Base-by-base conservation (phyloP, 2,113 vertebrate genomes). In the Paracanthobrama guichenoti region DNA sequence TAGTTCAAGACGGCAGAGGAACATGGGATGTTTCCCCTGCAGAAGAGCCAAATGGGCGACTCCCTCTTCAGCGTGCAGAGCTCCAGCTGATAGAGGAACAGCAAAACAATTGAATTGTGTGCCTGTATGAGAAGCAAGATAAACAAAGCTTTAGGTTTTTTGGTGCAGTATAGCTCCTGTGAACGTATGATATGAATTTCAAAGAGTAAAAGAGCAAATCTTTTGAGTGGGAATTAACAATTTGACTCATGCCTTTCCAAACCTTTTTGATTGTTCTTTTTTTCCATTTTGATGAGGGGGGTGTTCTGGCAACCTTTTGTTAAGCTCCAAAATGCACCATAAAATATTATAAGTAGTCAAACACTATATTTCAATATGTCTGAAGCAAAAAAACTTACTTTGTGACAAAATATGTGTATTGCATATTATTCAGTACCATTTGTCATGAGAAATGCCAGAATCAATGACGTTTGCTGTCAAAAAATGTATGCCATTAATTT, bases 1-100 rank as follows among this genome's bases (percentile, higher is more conserved):
- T 88, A 87, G 84, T 88, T 89, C 72, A 85, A 73, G 35, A 83
- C 42, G 55, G 66, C 77, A n/a, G 84, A 71, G 75, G 69, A 59
- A 50, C 28, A 59, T 80, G 69, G 50, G 73, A 80, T 55, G 50
- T 79, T 84, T 69, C 80, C 80, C 71, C 71, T 59, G 55, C 50
- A 72, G 83, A 28, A 48, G 18, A 79, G 44, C 79, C 79, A 81
- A 81, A 55, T 4, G 3, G 66, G 79, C 20, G 9, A 81, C 79
- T 81, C 79, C 79, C 66, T 81, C 46, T 28, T 71, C 24, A 67
- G 31, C 8, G 20, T 16, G 20, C 66, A 6, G 20, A 71, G 66
- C 66, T 81, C 79, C 79, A 71, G 79, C 79, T 81, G 79, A 81
- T 57, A 71, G 62, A 81, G 79, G 18, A 81, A 81, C 46, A 71